A percentile compares a stretch with the other conserved stretches of the same genome.
Conservation (phyloP, 2,113 vertebrate genomes). For the Sylvietta virens region DNA sequence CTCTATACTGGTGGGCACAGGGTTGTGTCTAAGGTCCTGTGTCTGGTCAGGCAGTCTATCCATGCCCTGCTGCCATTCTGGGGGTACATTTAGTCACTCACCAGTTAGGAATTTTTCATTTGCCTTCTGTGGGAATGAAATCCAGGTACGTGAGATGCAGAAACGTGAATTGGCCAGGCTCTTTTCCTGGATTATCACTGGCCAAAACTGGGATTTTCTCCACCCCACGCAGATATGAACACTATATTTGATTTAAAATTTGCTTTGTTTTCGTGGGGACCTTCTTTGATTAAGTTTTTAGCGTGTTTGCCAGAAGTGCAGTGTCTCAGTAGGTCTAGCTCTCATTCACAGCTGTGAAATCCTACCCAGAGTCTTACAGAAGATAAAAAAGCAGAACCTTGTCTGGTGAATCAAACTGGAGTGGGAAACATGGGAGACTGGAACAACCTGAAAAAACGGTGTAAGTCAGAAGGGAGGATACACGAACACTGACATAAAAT, state of each 20-base stretch:
- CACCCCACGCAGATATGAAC: accelerated
- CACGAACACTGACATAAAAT: accelerated
- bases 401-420: not conserved
- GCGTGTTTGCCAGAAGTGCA: not conserved
- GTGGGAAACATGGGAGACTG: not conserved
- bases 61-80: not conserved
- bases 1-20: not conserved
- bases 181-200: not conserved
- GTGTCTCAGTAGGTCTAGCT: not conserved
- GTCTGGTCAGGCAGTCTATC: not conserved
- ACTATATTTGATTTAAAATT: not conserved
- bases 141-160: not conserved
- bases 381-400: not conserved
- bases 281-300: not conserved
- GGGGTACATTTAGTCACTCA: not conserved
- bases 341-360: not conserved
- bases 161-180: not conserved
- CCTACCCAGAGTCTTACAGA: not conserved
- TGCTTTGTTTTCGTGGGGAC: not conserved
- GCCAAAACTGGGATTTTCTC: not conserved
- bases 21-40: not conserved
- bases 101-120: not conserved
- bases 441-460: not conserved
- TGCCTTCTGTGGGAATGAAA: not conserved
- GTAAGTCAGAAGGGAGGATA: not conserved